phyloP scores from a whole-genome alignment of 2,888 invertebrate species.

The Sarcophaga subvicina region DNA sequence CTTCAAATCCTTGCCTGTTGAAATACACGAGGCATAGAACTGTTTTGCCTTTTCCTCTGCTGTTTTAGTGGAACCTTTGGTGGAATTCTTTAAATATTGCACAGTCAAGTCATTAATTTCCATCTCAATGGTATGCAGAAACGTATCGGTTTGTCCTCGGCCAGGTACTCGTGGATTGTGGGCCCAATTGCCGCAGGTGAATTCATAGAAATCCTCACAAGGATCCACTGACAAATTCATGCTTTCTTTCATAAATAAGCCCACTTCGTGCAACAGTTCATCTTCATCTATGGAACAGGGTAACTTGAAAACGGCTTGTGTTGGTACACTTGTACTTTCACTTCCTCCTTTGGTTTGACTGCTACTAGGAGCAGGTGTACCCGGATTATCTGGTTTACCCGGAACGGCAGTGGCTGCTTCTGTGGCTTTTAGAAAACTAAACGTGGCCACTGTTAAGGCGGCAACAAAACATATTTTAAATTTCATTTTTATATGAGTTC shows the following conservation, averaged over 20 bases:
- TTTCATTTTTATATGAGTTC: not conserved
- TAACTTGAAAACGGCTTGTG: constrained; percentile 70
- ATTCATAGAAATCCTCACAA: constrained; percentile 78
- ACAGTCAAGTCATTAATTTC: constrained; percentile 74
- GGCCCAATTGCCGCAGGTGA: constrained; percentile 78
- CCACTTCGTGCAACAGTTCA: constrained; percentile 76
- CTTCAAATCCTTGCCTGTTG: constrained; percentile 73
- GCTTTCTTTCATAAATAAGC: constrained; percentile 74
- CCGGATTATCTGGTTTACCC: not conserved
- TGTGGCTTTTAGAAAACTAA: not conserved
- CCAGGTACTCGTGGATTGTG: constrained; percentile 72
- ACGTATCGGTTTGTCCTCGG: constrained; percentile 73
- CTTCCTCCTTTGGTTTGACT: not conserved
- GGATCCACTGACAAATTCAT: constrained; percentile 77
- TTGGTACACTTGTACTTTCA: not conserved
- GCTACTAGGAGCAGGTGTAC: not conserved
- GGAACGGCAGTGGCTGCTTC: constrained; percentile 67
- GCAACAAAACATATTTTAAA: not conserved
- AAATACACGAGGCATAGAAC: constrained; percentile 75
- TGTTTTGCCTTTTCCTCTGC: constrained; percentile 76
- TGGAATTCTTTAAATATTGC: constrained; percentile 73
- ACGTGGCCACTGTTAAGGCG: not conserved
- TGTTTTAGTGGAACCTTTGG: constrained; percentile 57
- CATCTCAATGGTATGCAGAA: constrained; percentile 75
- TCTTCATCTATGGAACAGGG: constrained; percentile 71